Evolutionary conservation across 1,140 invertebrate genomes (phyloP), one percentile per base, ranked within the genome.

Genomic region (Zaprionus gabonicus): DNA sequence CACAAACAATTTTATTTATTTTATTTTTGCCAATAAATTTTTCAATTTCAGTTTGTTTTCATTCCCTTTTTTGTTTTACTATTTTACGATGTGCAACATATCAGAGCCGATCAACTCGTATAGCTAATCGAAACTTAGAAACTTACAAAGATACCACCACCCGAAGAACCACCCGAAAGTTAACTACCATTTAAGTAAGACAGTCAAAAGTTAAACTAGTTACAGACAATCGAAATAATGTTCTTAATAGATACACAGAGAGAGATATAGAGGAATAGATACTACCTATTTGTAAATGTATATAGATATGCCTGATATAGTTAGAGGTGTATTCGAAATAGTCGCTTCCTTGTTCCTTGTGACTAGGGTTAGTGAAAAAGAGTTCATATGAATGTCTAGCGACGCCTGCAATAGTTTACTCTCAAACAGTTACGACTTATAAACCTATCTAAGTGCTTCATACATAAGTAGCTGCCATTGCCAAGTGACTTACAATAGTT

Each of bases 1-100:
- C 9, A 17, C n/a, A 17, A 80, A 78, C 63, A 70, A 63, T 81
- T 76, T 85, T 85, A 85, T 85, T 85, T 85, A 85, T 86, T 85
- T 85, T 78, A 85, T 66, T 81, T 81, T 85, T 82, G 84, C 78
- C 65, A 85, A 85, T 85, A 85, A 85, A 85, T 86, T 82, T 85
- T 34, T 76, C 53, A 76, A 65, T 59, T 76, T 71, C 23, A 36
- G 20, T 71, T 63, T 46, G 64, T 38, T 46, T 71, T 65, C 13
- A 41, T 56, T 76, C 56, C 10, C 10, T 23, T 13, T 36, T 34
- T 44, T 51, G 31, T 51, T 63, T 56, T 17, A 31, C 13, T 31
- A 53, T 31, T 34, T 3, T 27, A 62, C 27, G 59, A 65, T 69
- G 67, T 56, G 59, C 53, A 71, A 76, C 73, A 76, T 76, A 76